Percentiles rank a stretch among this genome's conserved stretches.
Conservation (phyloP, 2,113 vertebrate genomes). For the Atlantisia rogersi region DNA sequence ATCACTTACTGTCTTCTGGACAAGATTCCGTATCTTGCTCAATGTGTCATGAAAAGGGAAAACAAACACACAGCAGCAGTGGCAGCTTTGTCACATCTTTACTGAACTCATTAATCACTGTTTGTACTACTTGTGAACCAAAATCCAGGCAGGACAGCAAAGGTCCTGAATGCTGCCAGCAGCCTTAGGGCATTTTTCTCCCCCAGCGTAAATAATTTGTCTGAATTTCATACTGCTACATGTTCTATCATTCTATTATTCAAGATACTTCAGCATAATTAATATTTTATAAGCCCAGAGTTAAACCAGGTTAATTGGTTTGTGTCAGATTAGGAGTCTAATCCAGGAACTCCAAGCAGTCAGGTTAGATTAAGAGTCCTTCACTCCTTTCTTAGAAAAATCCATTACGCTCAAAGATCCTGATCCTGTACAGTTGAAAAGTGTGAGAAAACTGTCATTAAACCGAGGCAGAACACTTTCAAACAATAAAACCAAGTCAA, state of each 20-base stretch:
- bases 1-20: constrained; percentile 36
- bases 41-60: constrained; percentile 25
- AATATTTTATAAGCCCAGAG: background rate
- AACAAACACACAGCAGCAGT: background rate
- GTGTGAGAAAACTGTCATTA: background rate
- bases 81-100: constrained; percentile 25
- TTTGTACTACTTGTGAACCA: background rate
- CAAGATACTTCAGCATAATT: constrained; percentile 1
- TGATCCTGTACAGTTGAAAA: background rate
- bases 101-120: constrained; percentile 34
- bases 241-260: constrained; percentile 33
- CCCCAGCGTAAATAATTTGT: background rate
- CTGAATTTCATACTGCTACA: background rate
- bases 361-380: background rate
- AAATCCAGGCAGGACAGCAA: background rate
- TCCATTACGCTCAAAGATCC: background rate
- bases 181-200: background rate
- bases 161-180: background rate
- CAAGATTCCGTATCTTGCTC: constrained; percentile 1
- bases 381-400: background rate
- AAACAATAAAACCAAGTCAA: background rate
- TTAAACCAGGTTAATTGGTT: constrained; percentile 33
- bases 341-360: constrained; percentile 10
- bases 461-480: background rate
- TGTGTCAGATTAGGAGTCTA: constrained; percentile 41